These are phyloP conservation scores for Seriola quinqueradiata DNA, from an alignment of 2,113 vertebrate genomes.

Conservation along the genomic window DNA sequence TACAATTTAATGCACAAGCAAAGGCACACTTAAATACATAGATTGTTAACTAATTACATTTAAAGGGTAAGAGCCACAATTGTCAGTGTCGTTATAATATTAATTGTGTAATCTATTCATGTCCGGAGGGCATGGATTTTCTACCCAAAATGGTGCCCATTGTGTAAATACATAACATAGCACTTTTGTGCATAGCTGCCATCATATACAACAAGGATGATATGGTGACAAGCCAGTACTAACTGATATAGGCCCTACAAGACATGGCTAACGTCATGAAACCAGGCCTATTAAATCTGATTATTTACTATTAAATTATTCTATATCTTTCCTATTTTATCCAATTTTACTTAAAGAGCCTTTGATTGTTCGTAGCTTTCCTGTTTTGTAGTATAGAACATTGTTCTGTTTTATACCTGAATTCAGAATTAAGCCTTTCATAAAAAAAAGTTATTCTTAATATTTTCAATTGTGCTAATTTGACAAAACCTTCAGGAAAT, in stretches of 20 bases:
- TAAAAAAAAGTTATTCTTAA: neutral
- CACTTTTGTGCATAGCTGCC: neutral
- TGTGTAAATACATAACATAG: neutral
- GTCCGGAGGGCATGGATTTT: neutral
- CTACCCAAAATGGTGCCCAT: neutral
- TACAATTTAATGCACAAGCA: neutral
- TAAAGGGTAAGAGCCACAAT: neutral
- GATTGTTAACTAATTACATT: neutral
- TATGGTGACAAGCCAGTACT: neutral
- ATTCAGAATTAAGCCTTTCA: neutral
- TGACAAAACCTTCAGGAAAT: neutral
- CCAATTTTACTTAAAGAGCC: neutral
- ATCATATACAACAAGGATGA: neutral
- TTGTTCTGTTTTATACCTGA: neutral
- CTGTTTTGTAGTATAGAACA: neutral
- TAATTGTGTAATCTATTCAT: neutral
- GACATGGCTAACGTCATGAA: neutral
- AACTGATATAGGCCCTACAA: neutral
- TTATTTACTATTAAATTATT: neutral
- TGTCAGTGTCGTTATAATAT: neutral
- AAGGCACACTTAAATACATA: constrained; percentile 2
- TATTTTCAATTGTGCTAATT: neutral
- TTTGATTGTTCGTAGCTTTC: neutral
- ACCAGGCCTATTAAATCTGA: neutral
- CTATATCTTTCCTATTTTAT: neutral